Percentiles rank a stretch among this genome's conserved stretches.
These are phyloP conservation scores for Aegotheles bennettii DNA, from an alignment of 2,113 vertebrate species.

Conservation along the genomic window DNA sequence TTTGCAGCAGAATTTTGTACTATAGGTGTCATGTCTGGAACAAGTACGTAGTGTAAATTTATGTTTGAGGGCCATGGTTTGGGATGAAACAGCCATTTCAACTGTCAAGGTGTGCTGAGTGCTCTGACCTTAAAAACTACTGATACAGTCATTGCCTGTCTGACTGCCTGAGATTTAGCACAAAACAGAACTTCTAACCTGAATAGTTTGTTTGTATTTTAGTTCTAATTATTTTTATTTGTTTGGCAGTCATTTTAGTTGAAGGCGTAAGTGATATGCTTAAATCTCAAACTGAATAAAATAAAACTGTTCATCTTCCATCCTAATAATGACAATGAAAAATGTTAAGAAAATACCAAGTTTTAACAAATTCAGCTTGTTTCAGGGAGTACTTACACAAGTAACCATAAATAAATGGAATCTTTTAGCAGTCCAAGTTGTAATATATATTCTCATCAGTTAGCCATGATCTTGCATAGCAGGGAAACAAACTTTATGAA, in stretches of 20 bases:
- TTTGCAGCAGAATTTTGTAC: background rate
- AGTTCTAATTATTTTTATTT: background rate
- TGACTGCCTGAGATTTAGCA: background rate
- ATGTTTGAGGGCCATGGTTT: background rate
- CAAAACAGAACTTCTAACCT: background rate
- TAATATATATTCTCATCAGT: background rate
- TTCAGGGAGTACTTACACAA: background rate
- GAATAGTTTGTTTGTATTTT: background rate
- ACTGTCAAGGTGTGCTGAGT: background rate
- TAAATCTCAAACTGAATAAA: background rate
- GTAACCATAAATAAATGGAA: background rate
- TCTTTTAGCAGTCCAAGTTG: background rate
- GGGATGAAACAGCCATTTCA: background rate
- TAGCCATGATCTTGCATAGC: background rate
- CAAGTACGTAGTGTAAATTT: background rate
- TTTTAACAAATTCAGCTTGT: background rate
- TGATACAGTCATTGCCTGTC: background rate
- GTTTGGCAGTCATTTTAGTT: background rate
- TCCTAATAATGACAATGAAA: background rate
- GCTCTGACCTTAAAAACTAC: background rate
- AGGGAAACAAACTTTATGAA: background rate
- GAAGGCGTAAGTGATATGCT: background rate
- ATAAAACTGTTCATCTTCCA: background rate
- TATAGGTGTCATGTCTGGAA: background rate
- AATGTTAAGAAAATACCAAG: background rate